A percentile compares a stretch with the other conserved stretches of the same genome.
Evolutionary conservation across 2,888 invertebrate species (phyloP).

Genomic region (Nephrotoma guestfalica): DNA sequence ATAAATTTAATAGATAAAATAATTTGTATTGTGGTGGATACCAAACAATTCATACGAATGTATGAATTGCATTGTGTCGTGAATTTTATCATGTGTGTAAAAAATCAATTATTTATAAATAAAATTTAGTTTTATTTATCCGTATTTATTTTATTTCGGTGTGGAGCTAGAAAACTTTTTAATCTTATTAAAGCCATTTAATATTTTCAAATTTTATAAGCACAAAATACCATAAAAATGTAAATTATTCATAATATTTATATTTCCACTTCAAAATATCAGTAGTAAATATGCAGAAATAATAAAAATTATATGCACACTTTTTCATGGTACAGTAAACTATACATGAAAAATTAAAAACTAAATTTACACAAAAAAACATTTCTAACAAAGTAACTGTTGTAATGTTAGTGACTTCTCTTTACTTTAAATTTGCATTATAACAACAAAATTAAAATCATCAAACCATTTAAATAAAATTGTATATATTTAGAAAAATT

Average conservation of each 20-base stretch:
- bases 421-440: no score
- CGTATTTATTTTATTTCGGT: not conserved
- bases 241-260: not conserved
- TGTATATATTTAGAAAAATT: no score
- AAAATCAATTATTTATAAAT: no score
- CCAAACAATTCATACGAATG: not conserved
- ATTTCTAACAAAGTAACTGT: not conserved
- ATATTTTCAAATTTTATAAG: not conserved
- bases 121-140: no score
- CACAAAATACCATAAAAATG: not conserved
- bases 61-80: not conserved
- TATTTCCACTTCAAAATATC: not conserved
- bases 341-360: not conserved
- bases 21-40: not conserved
- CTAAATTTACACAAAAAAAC: not conserved
- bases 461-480: no score
- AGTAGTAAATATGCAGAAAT: not conserved
- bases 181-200: not conserved
- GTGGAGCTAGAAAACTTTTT: no score
- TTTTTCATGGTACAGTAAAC: not conserved
- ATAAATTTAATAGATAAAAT: not conserved
- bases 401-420: no score
- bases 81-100: not conserved
- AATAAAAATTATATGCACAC: not conserved
- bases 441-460: no score